These are phyloP conservation scores for Eriosoma lanigerum DNA, from an alignment of 1,140 invertebrate species.

Conservation along the genomic window DNA sequence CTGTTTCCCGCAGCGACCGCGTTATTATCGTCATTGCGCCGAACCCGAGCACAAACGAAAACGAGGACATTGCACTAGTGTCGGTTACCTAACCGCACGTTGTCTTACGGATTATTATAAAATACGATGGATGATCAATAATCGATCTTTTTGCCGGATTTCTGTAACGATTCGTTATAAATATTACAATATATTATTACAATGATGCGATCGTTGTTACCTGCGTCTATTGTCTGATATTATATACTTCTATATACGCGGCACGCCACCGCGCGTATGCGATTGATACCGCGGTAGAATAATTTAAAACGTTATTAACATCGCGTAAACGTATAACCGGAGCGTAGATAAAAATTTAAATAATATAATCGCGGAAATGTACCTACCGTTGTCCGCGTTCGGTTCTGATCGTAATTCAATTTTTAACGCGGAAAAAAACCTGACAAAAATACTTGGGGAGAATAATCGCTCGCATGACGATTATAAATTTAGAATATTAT, in stretches of 20 bases:
- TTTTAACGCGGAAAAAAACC: neutral
- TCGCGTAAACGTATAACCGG: neutral
- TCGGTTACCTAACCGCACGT: neutral
- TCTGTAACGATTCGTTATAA: neutral
- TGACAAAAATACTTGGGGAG: neutral
- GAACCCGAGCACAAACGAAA: neutral
- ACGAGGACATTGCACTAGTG: neutral
- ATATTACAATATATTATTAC: no score
- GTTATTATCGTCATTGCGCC: neutral
- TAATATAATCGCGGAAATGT: neutral
- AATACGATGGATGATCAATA: neutral
- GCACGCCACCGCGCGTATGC: no score
- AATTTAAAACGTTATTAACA: neutral
- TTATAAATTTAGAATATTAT: neutral
- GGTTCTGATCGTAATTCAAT: neutral
- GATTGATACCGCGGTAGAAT: no score
- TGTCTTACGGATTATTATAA: neutral
- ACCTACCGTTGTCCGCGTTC: neutral
- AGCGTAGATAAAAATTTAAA: neutral
- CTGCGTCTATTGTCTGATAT: no score
- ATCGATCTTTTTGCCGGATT: neutral
- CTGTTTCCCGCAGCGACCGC: neutral
- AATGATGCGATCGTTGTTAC: no score
- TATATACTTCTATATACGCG: no score
- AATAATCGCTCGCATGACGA: neutral